These are phyloP conservation scores for Nowickia ferox DNA, from an alignment of 2,888 invertebrate species.

Conservation along the genomic window DNA sequence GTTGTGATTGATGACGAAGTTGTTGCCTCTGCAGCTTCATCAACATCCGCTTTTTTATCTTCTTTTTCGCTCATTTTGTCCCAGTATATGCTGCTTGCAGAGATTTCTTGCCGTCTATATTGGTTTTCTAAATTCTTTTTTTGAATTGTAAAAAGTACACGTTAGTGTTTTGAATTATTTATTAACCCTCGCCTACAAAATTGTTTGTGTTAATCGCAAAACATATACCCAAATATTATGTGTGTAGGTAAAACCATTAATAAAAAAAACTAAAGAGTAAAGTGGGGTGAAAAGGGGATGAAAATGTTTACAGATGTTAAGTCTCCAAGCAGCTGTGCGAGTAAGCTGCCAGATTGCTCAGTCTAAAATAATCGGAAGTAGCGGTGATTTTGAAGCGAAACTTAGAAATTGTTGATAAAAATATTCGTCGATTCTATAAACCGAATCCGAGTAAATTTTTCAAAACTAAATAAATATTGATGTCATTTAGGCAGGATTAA, in stretches of 20 bases:
- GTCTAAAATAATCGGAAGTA: too few species aligned
- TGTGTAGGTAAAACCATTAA: neutral
- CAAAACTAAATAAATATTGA: too few species aligned
- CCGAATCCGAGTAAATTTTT: too few species aligned
- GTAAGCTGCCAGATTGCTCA: neutral
- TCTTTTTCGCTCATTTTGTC: conserved; percentile 41
- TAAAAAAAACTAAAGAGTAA: neutral
- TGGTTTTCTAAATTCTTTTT: neutral
- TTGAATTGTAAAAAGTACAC: conserved; percentile 48
- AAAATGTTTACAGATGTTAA: too few species aligned
- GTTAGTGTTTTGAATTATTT: conserved; percentile 60
- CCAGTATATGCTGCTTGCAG: neutral
- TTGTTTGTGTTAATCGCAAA: conserved; percentile 34
- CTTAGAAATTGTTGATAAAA: too few species aligned
- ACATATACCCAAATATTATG: neutral
- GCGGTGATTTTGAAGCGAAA: too few species aligned
- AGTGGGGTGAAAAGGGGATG: too few species aligned
- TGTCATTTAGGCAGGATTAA: too few species aligned
- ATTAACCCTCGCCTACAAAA: conserved; percentile 47
- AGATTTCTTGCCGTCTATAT: neutral
- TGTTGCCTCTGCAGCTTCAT: conserved; percentile 45
- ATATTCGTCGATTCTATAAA: too few species aligned
- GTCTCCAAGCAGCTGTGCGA: too few species aligned
- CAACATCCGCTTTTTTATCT: conserved; percentile 65
- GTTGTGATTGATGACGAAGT: conserved; percentile 21